phyloP scores from a whole-genome alignment of 2,113 vertebrate species.

The Ornithorhynchus anatinus region DNA sequence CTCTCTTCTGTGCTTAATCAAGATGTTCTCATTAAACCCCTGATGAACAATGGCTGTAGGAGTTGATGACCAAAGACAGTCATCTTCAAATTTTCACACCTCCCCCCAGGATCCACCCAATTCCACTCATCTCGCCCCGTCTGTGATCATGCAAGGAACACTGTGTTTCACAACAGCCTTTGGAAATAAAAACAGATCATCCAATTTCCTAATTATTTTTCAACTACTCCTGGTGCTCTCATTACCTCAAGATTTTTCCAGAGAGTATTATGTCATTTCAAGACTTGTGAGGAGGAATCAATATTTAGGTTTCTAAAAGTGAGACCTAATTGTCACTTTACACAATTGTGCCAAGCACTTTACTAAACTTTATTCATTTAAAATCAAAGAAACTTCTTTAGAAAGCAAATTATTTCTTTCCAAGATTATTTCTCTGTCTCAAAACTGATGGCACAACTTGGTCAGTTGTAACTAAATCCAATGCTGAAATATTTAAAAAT shows the following conservation, averaged over 20 bases:
- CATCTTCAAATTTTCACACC: no score
- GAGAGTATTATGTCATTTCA: conserved; percentile 65
- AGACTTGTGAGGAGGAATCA: conserved; percentile 68
- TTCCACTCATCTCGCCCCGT: no score
- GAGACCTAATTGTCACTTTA: conserved; percentile 62
- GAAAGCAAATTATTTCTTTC: conserved; percentile 61
- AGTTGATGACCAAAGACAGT: no score
- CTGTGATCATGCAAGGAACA: neutral
- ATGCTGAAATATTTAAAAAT: neutral
- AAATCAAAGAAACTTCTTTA: conserved; percentile 64
- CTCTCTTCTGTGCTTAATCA: no score
- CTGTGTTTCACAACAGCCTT: conserved; percentile 3
- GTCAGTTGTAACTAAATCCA: no score
- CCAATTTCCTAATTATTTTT: neutral
- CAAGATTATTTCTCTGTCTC: conserved; percentile 38
- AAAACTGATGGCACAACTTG: no score
- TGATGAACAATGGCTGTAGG: no score
- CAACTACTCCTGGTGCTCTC: conserved; percentile 44
- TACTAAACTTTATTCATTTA: conserved; percentile 67
- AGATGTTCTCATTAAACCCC: no score
- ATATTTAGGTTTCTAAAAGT: conserved; percentile 63
- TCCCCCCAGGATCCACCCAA: no score
- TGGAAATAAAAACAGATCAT: conserved; percentile 11
- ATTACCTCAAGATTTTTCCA: conserved; percentile 43
- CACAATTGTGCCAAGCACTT: conserved; percentile 63